Base-by-base conservation (phyloP, 1,140 invertebrate genomes). In the Zophobas atratus region DNA sequence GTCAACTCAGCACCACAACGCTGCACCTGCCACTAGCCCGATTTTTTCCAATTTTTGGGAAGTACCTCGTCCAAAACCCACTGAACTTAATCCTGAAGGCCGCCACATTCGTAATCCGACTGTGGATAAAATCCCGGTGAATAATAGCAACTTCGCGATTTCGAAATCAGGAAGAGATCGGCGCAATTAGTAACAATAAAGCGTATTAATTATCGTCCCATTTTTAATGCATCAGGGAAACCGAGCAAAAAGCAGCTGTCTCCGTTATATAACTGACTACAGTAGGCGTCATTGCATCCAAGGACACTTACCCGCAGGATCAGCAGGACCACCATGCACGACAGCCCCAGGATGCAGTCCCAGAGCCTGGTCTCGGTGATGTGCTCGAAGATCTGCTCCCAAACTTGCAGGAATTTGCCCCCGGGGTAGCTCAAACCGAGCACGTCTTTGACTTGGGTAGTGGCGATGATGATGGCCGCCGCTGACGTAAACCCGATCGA, bases 401-500 rank as follows among this genome's bases (percentile, higher is more conserved):
- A 90, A 2, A 89, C 88, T 77, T 92, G 88, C 2, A 94, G 78
- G 81, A 94, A 94, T 81, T 92, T 92, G 20, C 90, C 90, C 0
- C 91, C 91, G 0, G 88, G 85, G 76, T 93, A 91, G 53, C 88
- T 89, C 1, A 96, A 86, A 0, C 94, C 94, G 0, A 95, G 87
- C 49, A 96, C 89, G 82, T 93, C 92, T 86, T 96, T 97, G 35
- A 97, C 88, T 88, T 97, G 96, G 6, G 94, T 93, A 56, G 93
- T 93, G 1, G 94, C 94, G 56, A 97, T 97, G 56, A 96, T 96
- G 74, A 97, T 94, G 41, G 96, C 95, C 0, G 95, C 96, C 0
- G 96, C 96, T 6, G 94, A 95, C 0, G 95, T 97, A 87, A 97
- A 98, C 0, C 95, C 95, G 75, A 94, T 94, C 8, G 96, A 96